phyloP scores from a whole-genome alignment of 2,797 vertebrate genomes.

The Rhabdomys pumilio region DNA sequence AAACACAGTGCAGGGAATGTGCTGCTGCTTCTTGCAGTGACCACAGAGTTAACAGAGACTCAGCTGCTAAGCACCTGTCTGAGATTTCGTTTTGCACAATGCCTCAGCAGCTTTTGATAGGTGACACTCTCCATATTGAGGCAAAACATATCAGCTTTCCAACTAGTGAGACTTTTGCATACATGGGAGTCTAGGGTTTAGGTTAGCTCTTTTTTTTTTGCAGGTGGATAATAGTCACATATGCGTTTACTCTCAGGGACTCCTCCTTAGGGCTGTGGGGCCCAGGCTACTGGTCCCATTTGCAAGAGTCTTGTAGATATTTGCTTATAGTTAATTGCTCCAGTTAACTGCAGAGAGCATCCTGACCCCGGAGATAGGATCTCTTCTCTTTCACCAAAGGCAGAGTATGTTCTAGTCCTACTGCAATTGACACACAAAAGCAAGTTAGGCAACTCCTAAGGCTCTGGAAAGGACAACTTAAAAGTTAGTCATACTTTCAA shows the following conservation, averaged over 20 bases:
- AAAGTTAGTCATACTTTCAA: constrained; percentile 65
- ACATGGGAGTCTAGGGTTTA: neutral
- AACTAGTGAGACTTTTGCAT: constrained; percentile 32
- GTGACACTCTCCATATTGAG: constrained; percentile 13
- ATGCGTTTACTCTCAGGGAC: neutral
- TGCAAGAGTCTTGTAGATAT: constrained; percentile 12
- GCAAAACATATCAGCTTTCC: constrained; percentile 53
- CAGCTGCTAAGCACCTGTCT: constrained; percentile 46
- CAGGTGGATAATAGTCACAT: neutral
- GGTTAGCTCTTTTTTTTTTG: constrained; percentile 32
- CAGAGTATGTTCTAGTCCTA: constrained; percentile 46
- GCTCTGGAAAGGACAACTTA: neutral
- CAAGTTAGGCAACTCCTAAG: constrained; percentile 49
- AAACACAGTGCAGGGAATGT: constrained; percentile 59
- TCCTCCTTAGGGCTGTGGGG: neutral
- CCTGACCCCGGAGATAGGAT: constrained; percentile 65
- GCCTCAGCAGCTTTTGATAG: constrained; percentile 55
- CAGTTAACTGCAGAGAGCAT: neutral
- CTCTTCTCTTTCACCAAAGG: constrained; percentile 73
- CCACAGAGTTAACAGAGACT: constrained; percentile 21
- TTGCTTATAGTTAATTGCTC: constrained; percentile 23
- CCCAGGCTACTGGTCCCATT: neutral
- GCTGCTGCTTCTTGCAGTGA: constrained; percentile 13
- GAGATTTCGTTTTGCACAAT: constrained; percentile 40
- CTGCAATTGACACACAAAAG: constrained; percentile 17